Evolutionary conservation across 2,888 invertebrate species (phyloP), one percentile per base, ranked within the genome.

Genomic region (Zeuzera pyrina): DNA sequence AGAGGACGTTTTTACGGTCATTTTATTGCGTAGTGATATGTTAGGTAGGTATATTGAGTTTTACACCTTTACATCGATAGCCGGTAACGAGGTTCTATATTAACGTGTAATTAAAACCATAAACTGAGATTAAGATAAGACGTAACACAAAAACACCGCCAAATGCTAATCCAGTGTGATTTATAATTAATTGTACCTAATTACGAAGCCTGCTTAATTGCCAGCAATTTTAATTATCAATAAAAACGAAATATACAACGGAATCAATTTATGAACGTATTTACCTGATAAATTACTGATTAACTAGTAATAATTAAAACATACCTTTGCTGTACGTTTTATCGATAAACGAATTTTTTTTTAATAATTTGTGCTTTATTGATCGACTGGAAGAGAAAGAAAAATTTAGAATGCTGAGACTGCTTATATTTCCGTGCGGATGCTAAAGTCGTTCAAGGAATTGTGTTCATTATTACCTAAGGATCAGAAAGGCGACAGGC

Each of bases 191-290:
- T 53, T 53, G 64, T 77, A 77, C 76, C 77, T 76, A 77, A 57
- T 62, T 55, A 62, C n/a, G n/a, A n/a, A n/a, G 47, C 47, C 43
- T 43, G 45, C 45, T 67, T 77, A 77, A 79, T 77, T 77, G 77
- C 62, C 56, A 54, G 61, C 67, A 62, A 74, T 77, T 76, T 76
- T 79, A 83, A 81, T 83, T 83, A 79, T 76, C 78, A 61, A 63
- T 56, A 56, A 60, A 59, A 56, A 31, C 43, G 47, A 57, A 58
- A 59, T 59, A 63, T 58, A 45, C 47, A 35, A 33, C 29, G 24
- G 43, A 53, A 12, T 47, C 54, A 46, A 47, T 73, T 72, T 76
- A 73, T 65, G 50, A 51, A 42, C 36, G 23, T 23, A 28, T 36
- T 38, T 27, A 29, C 34, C 37, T 37, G 37, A 46, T 47, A 43